Evolutionary conservation across 2,113 vertebrate genomes (phyloP), one percentile per base, ranked within the genome.

Genomic region (Ciconia stormi): DNA sequence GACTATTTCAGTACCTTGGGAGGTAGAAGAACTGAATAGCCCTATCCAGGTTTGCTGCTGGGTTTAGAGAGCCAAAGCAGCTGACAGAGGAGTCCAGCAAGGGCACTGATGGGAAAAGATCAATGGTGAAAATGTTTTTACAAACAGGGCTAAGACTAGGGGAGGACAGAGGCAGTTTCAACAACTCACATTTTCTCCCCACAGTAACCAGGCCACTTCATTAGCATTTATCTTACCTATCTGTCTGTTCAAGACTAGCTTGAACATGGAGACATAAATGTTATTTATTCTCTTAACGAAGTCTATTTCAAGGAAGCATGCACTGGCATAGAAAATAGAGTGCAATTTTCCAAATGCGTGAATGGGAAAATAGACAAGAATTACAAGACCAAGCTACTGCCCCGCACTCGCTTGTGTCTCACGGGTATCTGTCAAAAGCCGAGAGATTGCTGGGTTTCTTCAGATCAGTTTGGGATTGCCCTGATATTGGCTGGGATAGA

Each of bases 381-480:
- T 63, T 52, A 32, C 23, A 46, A 76, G 38, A 44, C 3, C 1
- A 87, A 72, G 44, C 15, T 59, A 46, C 25, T 15, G 7, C 53
- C 44, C 22, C 53, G 58, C 16, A 53, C n/a, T 50, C 8, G 6
- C 11, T 59, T 44, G 5, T 22, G 26, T 8, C 44, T 63, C 73
- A 19, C 1, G 0, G 0, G 1, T 44, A 40, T 5, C 69, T 70
- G 26, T 8, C 38, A 32, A 55, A 46, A 83, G 40, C 10, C 59
- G 62, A 47, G 53, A 7, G 46, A 36, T 4, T 47, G 7, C 18
- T 66, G 34, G 5, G 18, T 56, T 69, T 81, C 49, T 49, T 83
- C 58, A 70, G 10, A 69, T 49, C 18, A 23, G 13, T 59, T 34
- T 70, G 17, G 29, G 26, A 38, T 38, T 38, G 38, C 38, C 38